Percentiles rank a stretch among this genome's conserved stretches.
Conservation (phyloP, 2,888 invertebrate species). For the Tenodera sinensis region DNA sequence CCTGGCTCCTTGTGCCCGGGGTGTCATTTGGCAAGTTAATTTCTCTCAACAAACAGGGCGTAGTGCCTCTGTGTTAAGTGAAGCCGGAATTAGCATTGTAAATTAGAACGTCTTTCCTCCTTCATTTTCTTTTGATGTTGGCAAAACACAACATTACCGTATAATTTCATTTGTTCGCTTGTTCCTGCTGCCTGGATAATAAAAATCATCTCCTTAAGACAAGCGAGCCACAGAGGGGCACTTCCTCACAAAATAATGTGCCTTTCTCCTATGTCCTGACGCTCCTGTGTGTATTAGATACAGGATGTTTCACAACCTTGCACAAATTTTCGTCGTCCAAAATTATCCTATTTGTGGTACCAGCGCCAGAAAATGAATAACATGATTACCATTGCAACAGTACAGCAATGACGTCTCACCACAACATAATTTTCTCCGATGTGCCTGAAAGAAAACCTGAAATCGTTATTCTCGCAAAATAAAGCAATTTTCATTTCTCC, state of each 20-base stretch:
- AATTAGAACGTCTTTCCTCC: neutral
- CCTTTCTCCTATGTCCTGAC: neutral
- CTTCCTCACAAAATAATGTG: neutral
- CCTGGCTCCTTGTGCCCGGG: neutral
- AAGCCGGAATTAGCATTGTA: slow-evolving; percentile 18
- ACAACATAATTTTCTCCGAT: no score
- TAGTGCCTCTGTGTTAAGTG: neutral
- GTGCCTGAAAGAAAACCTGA: no score
- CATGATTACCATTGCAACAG: no score
- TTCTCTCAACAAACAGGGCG: neutral
- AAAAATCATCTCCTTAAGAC: neutral
- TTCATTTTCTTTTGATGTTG: slow-evolving; percentile 17
- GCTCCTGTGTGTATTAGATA: neutral
- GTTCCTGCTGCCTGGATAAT: neutral
- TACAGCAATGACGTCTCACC: no score
- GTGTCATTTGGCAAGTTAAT: neutral
- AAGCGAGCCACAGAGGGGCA: neutral
- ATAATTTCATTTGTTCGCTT: neutral
- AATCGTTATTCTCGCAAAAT: no score
- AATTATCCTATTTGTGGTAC: no score
- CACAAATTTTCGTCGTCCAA: neutral
- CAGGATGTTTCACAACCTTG: neutral
- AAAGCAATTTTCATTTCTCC: no score
- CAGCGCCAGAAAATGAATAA: no score
- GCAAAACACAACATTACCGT: slow-evolving; percentile 15